Evolutionary conservation across 1,140 invertebrate species (phyloP), one percentile per base, ranked within the genome.

Genomic region (Sweltsa coloradensis): DNA sequence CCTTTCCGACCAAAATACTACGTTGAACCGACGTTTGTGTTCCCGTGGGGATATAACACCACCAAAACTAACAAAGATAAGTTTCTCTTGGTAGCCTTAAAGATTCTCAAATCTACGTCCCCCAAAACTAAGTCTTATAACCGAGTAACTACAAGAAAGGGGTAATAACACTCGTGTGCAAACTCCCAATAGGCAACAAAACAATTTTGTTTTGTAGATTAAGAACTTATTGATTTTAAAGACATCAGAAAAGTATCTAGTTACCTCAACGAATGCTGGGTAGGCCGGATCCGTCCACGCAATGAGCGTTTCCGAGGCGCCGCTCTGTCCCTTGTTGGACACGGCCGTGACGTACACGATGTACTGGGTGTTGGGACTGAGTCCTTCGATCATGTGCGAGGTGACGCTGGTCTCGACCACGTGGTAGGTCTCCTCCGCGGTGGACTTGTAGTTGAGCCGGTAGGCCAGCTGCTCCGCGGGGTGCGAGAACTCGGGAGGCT

Each of bases 231-330:
- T n/a, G n/a, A n/a, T n/a, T n/a, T n/a, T n/a, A n/a, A n/a, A n/a
- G n/a, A n/a, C n/a, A n/a, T n/a, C n/a, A n/a, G n/a, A n/a, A n/a
- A 45, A 50, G 37, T 44, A n/a, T n/a, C n/a, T n/a, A 48, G 56
- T 66, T 63, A 85, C 83, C 74, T 88, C 85, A 19, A 89, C 83
- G 65, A 83, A 85, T 2, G 85, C 82, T 1, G 85, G 85, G 60
- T 85, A 81, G 1, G 85, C 83, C 1, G 85, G 84, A 67, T 89
- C 85, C 11, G 85, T 89, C 85, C 85, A 89, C 1, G 82, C 83
- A 36, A 88, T 69, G 3, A 89, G 62, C 0, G 83, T 87, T 64
- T 88, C 84, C 1, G 82, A 85, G 2, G 82, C 78, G 52, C 78
- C 57, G 7, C 82, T 85, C 43, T 72, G 69, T 0, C 82, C 82